Conservation (phyloP, 2,113 vertebrate genomes). For the Neolamprologus caudopunctatus region DNA sequence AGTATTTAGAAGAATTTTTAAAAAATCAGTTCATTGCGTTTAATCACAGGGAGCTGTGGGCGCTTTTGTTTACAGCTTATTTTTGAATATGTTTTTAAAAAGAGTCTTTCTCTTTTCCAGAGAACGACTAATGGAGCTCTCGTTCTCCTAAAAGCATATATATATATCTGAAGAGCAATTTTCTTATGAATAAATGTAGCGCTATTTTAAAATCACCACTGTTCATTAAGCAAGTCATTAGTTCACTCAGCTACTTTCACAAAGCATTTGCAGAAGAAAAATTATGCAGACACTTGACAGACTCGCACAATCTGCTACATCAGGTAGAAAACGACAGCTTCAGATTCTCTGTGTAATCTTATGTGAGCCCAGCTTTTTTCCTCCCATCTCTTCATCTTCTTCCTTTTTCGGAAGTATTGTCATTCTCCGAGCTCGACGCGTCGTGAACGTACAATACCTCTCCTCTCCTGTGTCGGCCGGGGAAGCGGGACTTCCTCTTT, state of each 20-base stretch:
- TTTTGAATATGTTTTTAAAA: background rate
- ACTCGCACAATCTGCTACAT: background rate
- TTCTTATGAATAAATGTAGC: background rate
- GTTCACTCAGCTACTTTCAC: background rate
- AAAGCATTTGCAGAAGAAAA: background rate
- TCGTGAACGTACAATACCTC: background rate
- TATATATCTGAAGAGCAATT: background rate
- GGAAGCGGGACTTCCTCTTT: constrained; percentile 7
- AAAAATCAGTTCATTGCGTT: background rate
- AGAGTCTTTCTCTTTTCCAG: background rate
- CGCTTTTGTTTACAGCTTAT: background rate
- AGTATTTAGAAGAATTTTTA: background rate
- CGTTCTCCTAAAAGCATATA: background rate
- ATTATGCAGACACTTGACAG: background rate
- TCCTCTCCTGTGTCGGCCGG: background rate
- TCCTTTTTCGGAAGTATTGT: background rate
- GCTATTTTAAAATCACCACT: background rate
- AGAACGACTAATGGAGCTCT: background rate
- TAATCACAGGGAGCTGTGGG: background rate
- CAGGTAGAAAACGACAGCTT: background rate
- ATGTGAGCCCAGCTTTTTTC: background rate
- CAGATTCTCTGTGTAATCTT: background rate
- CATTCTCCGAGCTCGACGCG: background rate
- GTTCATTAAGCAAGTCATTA: background rate
- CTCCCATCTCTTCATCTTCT: background rate